Conservation (phyloP, 2,113 vertebrate species). For the Crocuta crocuta region DNA sequence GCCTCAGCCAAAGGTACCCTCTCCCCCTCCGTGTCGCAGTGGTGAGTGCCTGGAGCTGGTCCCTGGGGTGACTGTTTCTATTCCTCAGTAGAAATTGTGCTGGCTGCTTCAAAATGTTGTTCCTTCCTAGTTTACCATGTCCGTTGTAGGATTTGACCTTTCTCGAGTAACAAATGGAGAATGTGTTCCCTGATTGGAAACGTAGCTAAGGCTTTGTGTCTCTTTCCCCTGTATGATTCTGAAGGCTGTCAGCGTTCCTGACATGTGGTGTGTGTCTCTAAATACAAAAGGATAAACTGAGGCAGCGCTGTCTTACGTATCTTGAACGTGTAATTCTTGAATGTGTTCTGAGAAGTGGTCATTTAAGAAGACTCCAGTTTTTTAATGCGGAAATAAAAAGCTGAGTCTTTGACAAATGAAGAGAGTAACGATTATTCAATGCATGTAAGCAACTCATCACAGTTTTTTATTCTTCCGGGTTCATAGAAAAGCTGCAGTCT, state of each 20-base stretch:
- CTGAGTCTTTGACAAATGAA: not conserved
- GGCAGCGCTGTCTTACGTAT: not conserved
- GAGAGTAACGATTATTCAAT: not conserved
- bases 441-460: not conserved
- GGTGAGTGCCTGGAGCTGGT: conserved; percentile 14
- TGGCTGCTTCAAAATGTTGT: too few relatives aligned
- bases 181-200: not conserved
- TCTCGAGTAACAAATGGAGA: not conserved
- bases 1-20: not conserved
- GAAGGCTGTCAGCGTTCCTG: not conserved
- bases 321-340: not conserved
- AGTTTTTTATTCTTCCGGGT: not conserved
- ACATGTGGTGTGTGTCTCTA: not conserved
- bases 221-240: not conserved
- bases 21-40: not conserved
- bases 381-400: conserved; percentile 10
- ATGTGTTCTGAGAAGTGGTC: not conserved
- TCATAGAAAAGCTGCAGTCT: not conserved
- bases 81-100: not conserved
- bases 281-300: not conserved
- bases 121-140: not conserved
- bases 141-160: not conserved
- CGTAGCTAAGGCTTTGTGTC: not conserved
- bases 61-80: not conserved
- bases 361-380: not conserved